Percentiles rank a stretch among this genome's conserved stretches.
phyloP scores from a whole-genome alignment of 2,888 invertebrate species.

The Hypsopygia costalis region DNA sequence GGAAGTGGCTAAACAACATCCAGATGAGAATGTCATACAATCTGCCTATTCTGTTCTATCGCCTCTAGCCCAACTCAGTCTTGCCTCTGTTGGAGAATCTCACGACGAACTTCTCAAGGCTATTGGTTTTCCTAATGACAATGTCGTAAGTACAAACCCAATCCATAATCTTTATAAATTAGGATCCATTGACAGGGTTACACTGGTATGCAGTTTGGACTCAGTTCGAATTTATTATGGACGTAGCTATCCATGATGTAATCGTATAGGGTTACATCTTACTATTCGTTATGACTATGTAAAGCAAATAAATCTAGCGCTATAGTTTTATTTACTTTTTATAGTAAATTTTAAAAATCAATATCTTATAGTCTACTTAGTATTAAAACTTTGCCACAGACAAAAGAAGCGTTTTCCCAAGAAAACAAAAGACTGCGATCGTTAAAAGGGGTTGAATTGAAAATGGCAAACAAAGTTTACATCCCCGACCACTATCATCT shows the following conservation, averaged over 20 bases:
- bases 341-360: too few relatives aligned
- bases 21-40: conserved; percentile 50
- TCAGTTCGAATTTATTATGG: too few relatives aligned
- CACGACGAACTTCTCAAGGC: conserved; percentile 52
- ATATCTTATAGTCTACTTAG: too few relatives aligned
- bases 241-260: too few relatives aligned
- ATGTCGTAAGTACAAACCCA: conserved; percentile 37
- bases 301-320: too few relatives aligned
- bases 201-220: too few relatives aligned
- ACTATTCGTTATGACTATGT: too few relatives aligned
- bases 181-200: too few relatives aligned
- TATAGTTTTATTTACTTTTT: too few relatives aligned
- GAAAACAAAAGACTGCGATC: conserved; percentile 47
- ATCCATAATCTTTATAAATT: too few relatives aligned
- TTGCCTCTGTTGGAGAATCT: conserved; percentile 52
- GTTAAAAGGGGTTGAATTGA: conserved; percentile 74
- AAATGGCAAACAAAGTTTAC: conserved; percentile 86
- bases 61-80: conserved; percentile 52
- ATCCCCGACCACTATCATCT: conserved; percentile 70
- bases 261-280: too few relatives aligned
- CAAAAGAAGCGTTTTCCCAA: conserved; percentile 16
- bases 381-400: too few relatives aligned
- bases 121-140: conserved; percentile 50
- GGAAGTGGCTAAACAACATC: conserved; percentile 43
- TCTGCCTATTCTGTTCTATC: conserved; percentile 70